Evolutionary conservation across 2,113 vertebrate species (phyloP).

Genomic region (Hippocampus abdominalis): DNA sequence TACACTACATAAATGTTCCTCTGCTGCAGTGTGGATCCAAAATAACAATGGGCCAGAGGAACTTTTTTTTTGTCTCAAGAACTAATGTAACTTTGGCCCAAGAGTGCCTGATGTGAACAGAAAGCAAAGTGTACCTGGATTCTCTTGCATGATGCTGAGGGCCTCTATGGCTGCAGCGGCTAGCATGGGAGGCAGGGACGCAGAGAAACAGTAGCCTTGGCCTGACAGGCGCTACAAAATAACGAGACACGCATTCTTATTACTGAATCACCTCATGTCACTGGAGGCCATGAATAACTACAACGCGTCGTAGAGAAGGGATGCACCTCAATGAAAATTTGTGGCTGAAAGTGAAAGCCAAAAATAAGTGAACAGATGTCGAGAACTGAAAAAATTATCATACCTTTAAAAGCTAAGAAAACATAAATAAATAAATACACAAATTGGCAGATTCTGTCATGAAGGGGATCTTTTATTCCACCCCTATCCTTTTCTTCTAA

Average conservation of each 20-base stretch:
- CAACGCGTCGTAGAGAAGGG: background rate
- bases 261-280: background rate
- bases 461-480: no score
- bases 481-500: no score
- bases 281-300: background rate
- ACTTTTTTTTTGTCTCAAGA: background rate
- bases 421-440: no score
- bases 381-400: no score
- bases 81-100: background rate
- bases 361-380: no score
- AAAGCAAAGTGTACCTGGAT: constrained; percentile 79
- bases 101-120: background rate
- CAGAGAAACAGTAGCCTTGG: constrained; percentile 97
- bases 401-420: no score
- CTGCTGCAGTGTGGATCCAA: no score
- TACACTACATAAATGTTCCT: no score
- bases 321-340: no score
- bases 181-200: constrained; percentile 89
- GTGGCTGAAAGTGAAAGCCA: background rate
- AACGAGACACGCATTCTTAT: background rate
- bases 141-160: constrained; percentile 95
- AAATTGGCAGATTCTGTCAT: no score
- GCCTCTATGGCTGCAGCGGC: constrained; percentile 92
- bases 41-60: no score
- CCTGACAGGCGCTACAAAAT: constrained; percentile 82